Evolutionary conservation across 2,888 invertebrate genomes (phyloP).

Genomic region (Elegia similella): DNA sequence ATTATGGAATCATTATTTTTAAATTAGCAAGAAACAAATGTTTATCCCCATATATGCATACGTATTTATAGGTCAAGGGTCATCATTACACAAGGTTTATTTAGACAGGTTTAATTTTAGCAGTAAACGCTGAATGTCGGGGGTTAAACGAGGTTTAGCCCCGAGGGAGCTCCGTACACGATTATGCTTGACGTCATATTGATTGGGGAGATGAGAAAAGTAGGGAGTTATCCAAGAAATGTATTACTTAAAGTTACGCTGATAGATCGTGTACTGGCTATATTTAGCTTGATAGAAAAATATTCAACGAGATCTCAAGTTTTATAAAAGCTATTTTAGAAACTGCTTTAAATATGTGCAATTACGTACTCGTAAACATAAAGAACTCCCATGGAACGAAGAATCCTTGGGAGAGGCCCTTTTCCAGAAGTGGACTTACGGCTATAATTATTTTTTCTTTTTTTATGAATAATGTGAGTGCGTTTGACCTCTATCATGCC

Average conservation of each 20-base stretch:
- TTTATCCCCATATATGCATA: neutral
- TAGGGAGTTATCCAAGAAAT: neutral
- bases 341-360: too few relatives aligned
- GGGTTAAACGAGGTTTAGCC: constrained; percentile 1
- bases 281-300: too few relatives aligned
- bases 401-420: too few relatives aligned
- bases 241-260: neutral
- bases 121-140: constrained; percentile 4
- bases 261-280: neutral
- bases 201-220: neutral
- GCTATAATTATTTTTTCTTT: too few relatives aligned
- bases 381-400: too few relatives aligned
- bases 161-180: neutral
- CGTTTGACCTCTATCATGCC: too few relatives aligned
- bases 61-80: neutral
- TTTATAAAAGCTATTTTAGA: too few relatives aligned
- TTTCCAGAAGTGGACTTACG: too few relatives aligned
- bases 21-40: neutral
- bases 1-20: too few relatives aligned
- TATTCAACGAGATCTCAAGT: too few relatives aligned
- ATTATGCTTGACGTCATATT: constrained; percentile 8
- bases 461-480: too few relatives aligned
- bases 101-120: constrained; percentile 6
- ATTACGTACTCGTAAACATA: too few relatives aligned
- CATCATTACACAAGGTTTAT: neutral